These are phyloP conservation scores for Blastomussa wellsi DNA, from an alignment of 92 coral and sea anemone genomes.

Conservation along the genomic window DNA sequence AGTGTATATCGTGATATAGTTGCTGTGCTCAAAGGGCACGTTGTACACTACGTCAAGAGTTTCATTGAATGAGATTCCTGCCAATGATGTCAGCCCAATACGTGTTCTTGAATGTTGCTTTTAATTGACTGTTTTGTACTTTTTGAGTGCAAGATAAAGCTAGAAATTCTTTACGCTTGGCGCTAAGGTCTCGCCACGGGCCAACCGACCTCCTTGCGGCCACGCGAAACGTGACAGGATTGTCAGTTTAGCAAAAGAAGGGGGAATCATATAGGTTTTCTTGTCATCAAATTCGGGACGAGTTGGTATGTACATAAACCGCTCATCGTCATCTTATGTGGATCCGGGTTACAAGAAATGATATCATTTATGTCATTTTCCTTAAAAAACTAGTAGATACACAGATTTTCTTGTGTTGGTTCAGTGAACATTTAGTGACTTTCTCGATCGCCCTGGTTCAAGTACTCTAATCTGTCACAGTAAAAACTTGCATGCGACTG, in stretches of 20 bases:
- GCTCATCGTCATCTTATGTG: constrained; percentile 26
- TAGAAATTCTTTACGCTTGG: constrained; percentile 58
- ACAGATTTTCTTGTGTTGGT: constrained; percentile 24
- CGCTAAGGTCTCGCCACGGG: constrained; percentile 41
- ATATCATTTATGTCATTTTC: constrained; percentile 15
- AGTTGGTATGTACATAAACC: constrained; percentile 67
- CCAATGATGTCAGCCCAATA: constrained; percentile 25
- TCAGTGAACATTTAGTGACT: neutral
- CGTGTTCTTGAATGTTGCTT: constrained; percentile 39
- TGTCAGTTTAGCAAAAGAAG: constrained; percentile 47
- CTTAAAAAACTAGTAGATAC: constrained; percentile 23
- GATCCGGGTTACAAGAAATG: constrained; percentile 29
- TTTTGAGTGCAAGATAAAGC: constrained; percentile 55
- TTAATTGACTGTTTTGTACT: constrained; percentile 18
- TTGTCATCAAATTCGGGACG: constrained; percentile 53
- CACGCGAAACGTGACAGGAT: constrained; percentile 51
- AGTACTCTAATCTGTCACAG: constrained; percentile 57
- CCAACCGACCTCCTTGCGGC: constrained; percentile 47
- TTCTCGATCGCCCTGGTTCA: neutral
- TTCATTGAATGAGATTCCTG: constrained; percentile 39
- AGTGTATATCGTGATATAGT: constrained; percentile 45
- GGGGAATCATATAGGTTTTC: constrained; percentile 45
- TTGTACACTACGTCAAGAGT: constrained; percentile 38
- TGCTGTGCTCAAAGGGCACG: constrained; percentile 46
- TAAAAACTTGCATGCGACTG: constrained; percentile 55